phyloP scores from a whole-genome alignment of 2,888 invertebrate species.

The Aleiodes alternator region DNA sequence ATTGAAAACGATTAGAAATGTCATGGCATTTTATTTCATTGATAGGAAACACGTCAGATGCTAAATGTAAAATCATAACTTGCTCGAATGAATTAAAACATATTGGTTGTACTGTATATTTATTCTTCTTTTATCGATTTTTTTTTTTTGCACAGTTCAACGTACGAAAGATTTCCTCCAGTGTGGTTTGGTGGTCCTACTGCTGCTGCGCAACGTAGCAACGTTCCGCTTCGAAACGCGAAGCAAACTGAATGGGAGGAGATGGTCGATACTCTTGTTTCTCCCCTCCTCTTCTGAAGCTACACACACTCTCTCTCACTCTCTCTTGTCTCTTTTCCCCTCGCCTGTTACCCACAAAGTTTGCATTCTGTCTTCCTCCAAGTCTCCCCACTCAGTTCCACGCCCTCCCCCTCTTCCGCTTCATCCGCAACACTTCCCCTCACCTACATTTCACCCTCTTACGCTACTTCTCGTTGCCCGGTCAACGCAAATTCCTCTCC shows the following conservation, averaged over 20 bases:
- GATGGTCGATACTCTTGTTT: slow-evolving; percentile 63
- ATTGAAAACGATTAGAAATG: too few relatives aligned
- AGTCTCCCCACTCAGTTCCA: slow-evolving; percentile 22
- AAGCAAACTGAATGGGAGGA: slow-evolving; percentile 64
- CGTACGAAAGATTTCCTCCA: slow-evolving; percentile 25
- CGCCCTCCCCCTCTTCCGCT: slow-evolving; percentile 3
- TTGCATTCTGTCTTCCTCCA: slow-evolving; percentile 35
- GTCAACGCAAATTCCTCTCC: slow-evolving; percentile 35
- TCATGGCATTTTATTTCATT: neutral
- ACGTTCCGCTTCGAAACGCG: slow-evolving; percentile 49
- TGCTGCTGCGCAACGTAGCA: slow-evolving; percentile 47
- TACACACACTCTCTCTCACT: neutral
- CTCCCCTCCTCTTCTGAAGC: slow-evolving; percentile 28
- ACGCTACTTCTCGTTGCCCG: slow-evolving; percentile 52
- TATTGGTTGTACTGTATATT: slow-evolving; percentile 14
- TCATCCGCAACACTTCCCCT: slow-evolving; percentile 20
- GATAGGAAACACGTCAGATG: neutral
- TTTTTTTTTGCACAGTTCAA: slow-evolving; percentile 14
- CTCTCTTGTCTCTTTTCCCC: neutral
- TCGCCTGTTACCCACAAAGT: slow-evolving; percentile 31
- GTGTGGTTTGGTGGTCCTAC: slow-evolving; percentile 18
- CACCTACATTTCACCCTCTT: slow-evolving; percentile 2
- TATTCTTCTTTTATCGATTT: neutral
- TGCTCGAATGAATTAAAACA: slow-evolving; percentile 13
- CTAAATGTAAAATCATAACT: slow-evolving; percentile 20